Percentiles rank a stretch among this genome's conserved stretches.
Conservation (phyloP, 2,888 invertebrate species). For the Agrochola lota region DNA sequence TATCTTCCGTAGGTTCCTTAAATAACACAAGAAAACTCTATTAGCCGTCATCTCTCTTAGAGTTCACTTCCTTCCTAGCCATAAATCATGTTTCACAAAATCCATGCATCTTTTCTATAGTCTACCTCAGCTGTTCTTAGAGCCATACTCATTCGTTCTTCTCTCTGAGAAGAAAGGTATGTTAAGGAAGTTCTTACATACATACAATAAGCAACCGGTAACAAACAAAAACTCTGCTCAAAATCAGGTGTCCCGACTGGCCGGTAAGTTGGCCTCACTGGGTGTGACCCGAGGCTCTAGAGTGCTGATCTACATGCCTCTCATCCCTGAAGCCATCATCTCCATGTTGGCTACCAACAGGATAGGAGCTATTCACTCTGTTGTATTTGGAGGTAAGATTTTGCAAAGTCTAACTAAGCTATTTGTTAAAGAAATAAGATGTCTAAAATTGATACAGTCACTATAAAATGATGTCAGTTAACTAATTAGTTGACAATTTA, state of each 20-base stretch:
- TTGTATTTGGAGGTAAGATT: conserved; percentile 96
- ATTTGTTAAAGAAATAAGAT: no score
- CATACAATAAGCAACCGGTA: background rate
- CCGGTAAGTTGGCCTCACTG: conserved; percentile 94
- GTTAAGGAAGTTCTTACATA: no score
- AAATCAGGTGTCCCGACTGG: conserved; percentile 92
- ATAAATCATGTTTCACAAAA: background rate
- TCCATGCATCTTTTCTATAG: background rate
- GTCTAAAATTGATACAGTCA: no score
- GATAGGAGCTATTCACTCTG: conserved; percentile 97
- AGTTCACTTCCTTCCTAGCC: background rate
- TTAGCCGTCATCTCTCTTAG: no score
- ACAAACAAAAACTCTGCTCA: background rate
- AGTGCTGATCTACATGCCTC: conserved; percentile 98
- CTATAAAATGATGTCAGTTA: no score
- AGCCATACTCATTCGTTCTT: background rate
- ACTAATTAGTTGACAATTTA: no score
- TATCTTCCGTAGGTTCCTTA: background rate
- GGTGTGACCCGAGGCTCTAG: conserved; percentile 96
- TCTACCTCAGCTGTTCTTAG: background rate
- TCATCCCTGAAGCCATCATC: conserved; percentile 97
- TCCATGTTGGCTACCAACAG: conserved; percentile 97
- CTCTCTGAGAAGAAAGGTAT: background rate
- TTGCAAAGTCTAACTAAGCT: no score
- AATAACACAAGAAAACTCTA: no score